These are phyloP conservation scores for Drosophila simulans DNA, from an alignment of 1,140 invertebrate genomes.

Conservation along the genomic window DNA sequence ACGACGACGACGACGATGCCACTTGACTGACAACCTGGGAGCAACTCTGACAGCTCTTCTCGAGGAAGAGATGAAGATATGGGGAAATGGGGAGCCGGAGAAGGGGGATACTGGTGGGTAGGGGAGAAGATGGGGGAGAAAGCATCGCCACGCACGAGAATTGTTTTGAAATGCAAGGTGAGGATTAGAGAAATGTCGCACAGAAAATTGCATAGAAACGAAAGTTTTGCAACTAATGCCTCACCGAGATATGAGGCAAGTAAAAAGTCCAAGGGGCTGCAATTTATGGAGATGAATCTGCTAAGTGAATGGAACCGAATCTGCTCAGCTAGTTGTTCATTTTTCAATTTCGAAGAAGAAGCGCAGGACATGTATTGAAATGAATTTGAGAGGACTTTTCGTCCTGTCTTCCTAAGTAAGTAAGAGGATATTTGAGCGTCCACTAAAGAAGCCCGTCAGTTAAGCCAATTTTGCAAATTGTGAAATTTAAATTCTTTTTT, in stretches of 20 bases:
- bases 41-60: constrained; percentile 36
- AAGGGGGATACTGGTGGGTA: neutral
- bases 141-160: constrained; percentile 54
- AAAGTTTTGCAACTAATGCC: constrained; percentile 69
- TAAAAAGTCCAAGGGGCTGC: constrained; percentile 9
- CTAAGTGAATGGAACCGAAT: constrained; percentile 32
- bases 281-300: constrained; percentile 46
- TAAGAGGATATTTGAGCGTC: neutral
- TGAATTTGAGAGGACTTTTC: neutral
- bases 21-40: constrained; percentile 76
- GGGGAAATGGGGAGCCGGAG: neutral
- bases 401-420: neutral
- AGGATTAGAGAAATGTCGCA: constrained; percentile 72
- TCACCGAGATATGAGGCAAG: constrained; percentile 25
- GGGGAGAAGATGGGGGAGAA: neutral
- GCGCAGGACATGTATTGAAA: neutral
- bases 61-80: constrained; percentile 5
- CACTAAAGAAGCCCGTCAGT: neutral
- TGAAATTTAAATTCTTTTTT: neutral
- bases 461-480: neutral
- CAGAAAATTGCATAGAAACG: constrained; percentile 61
- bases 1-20: constrained; percentile 56
- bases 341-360: constrained; percentile 6
- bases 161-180: constrained; percentile 76
- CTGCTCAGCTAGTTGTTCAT: constrained; percentile 3